These are phyloP conservation scores for Dione juno DNA, from an alignment of 2,888 invertebrate genomes.

Conservation along the genomic window DNA sequence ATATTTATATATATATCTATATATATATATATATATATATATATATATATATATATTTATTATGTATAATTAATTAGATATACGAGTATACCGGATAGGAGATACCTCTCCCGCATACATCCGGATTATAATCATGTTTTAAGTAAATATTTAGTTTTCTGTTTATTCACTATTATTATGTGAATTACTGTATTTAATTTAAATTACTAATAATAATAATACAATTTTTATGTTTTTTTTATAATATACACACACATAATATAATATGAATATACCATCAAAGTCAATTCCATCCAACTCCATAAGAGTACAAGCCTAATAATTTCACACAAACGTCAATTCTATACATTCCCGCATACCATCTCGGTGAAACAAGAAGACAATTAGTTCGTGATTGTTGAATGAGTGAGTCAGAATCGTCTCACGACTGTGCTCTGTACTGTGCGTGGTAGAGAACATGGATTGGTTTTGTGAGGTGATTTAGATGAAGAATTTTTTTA, in stretches of 20 bases:
- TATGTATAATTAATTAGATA: too few species aligned
- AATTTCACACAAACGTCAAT: constrained; percentile 34
- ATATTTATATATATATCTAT: too few species aligned
- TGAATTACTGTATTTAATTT: too few species aligned
- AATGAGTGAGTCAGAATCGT: constrained; percentile 38
- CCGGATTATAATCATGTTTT: too few species aligned
- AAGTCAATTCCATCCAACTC: neutral
- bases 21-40: too few species aligned
- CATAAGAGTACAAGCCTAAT: constrained; percentile 29
- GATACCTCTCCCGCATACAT: too few species aligned
- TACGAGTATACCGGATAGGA: too few species aligned
- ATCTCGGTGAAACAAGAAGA: constrained; percentile 39
- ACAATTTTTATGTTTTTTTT: neutral
- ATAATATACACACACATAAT: neutral
- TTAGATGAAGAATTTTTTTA: neutral
- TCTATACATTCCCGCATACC: constrained; percentile 35
- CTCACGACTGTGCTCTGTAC: constrained; percentile 30
- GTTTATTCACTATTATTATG: too few species aligned
- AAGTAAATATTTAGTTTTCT: too few species aligned
- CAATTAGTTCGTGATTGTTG: constrained; percentile 40
- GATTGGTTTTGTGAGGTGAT: constrained; percentile 2
- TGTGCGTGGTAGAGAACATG: neutral
- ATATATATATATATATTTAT: too few species aligned
- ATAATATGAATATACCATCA: neutral
- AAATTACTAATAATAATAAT: too few species aligned